A percentile compares a stretch with the other conserved stretches of the same genome.
phyloP scores from a whole-genome alignment of 2,888 invertebrate genomes.

The Liopterus haemorrhoidalis region DNA sequence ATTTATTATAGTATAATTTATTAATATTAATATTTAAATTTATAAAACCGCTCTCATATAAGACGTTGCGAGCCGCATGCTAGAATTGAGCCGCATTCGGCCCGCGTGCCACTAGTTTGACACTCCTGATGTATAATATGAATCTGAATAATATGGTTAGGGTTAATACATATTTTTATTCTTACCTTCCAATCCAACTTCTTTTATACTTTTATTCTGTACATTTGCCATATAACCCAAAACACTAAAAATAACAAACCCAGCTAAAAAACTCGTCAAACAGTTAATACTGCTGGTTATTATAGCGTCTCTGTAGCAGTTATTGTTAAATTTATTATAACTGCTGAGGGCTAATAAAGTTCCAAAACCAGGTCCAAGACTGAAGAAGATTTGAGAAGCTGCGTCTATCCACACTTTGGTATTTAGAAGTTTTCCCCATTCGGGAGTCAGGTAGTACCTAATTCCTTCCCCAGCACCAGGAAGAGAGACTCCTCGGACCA shows the following conservation, averaged over 20 bases:
- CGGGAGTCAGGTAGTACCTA: slow-evolving; percentile 79
- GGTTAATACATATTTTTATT: neutral
- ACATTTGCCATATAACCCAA: slow-evolving; percentile 92
- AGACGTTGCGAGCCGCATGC: too few species aligned
- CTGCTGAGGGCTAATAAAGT: slow-evolving; percentile 83
- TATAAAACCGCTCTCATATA: too few species aligned
- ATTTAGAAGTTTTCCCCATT: slow-evolving; percentile 78
- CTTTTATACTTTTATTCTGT: slow-evolving; percentile 77
- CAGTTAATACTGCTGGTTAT: slow-evolving; percentile 88
- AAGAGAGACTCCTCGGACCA: slow-evolving; percentile 75
- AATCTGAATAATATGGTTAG: too few species aligned
- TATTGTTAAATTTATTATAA: slow-evolving; percentile 92
- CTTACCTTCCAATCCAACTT: slow-evolving; percentile 75
- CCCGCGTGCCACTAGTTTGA: too few species aligned
- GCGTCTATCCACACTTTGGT: slow-evolving; percentile 89
- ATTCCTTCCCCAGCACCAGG: slow-evolving; percentile 84
- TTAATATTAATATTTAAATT: too few species aligned
- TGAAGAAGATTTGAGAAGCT: slow-evolving; percentile 91
- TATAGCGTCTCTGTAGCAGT: slow-evolving; percentile 82
- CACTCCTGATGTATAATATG: too few species aligned
- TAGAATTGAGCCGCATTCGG: too few species aligned
- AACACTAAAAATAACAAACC: slow-evolving; percentile 91
- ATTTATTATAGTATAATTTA: too few species aligned
- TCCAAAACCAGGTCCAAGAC: slow-evolving; percentile 87
- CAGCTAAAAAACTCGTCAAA: slow-evolving; percentile 85